Evolutionary conservation across 2,797 vertebrate genomes (phyloP).

Genomic region (Clarias pachynema): DNA sequence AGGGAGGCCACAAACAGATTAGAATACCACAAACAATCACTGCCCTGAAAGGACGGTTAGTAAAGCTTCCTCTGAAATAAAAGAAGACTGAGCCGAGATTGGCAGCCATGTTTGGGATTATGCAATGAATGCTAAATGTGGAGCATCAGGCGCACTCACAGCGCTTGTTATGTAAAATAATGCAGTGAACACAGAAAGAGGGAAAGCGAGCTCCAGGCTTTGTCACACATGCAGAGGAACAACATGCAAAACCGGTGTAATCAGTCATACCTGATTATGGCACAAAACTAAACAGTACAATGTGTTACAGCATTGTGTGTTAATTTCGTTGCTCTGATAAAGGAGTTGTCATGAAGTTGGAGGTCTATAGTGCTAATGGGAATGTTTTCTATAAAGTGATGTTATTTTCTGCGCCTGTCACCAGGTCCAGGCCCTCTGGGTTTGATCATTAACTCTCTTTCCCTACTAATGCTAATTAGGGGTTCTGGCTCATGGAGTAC

Average conservation of each 20-base stretch:
- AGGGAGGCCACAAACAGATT: slow-evolving; percentile 70
- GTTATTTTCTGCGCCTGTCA: slow-evolving; percentile 58
- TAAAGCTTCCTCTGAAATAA: slow-evolving; percentile 30
- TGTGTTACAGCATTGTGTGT: slow-evolving; percentile 22
- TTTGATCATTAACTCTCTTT: slow-evolving; percentile 66
- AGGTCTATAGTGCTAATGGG: slow-evolving; percentile 50
- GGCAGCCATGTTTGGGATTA: slow-evolving; percentile 43
- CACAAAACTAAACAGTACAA: slow-evolving; percentile 32
- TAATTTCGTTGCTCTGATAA: slow-evolving; percentile 46
- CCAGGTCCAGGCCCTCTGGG: slow-evolving; percentile 53
- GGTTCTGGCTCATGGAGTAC: slow-evolving; percentile 66
- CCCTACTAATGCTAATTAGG: slow-evolving; percentile 71
- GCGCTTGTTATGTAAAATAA: slow-evolving; percentile 50
- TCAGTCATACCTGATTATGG: slow-evolving; percentile 47
- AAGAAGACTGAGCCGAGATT: slow-evolving; percentile 28
- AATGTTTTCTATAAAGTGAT: slow-evolving; percentile 53
- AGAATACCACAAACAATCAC: slow-evolving; percentile 64
- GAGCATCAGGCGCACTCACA: slow-evolving; percentile 28
- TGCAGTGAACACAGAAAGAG: slow-evolving; percentile 34
- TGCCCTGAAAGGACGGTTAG: slow-evolving; percentile 41
- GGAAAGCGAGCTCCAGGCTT: slow-evolving; percentile 15
- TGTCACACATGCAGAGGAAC: slow-evolving; percentile 12
- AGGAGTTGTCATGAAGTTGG: slow-evolving; percentile 47
- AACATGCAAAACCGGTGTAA: slow-evolving; percentile 19
- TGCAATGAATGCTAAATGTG: slow-evolving; percentile 46